phyloP scores from a whole-genome alignment of 2,113 vertebrate genomes.

The Cavia porcellus region DNA sequence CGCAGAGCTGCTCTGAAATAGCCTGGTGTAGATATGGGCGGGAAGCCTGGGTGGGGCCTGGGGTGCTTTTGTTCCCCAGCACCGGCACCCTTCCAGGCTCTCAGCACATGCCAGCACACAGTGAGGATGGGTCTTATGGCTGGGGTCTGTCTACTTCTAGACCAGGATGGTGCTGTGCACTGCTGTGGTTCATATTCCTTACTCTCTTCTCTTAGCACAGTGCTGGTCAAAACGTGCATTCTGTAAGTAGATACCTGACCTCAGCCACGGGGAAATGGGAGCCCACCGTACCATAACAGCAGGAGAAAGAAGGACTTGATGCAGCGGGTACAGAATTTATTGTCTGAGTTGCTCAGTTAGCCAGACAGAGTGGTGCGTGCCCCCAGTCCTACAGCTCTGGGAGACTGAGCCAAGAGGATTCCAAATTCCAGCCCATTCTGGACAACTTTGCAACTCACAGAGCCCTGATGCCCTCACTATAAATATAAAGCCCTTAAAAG shows the following conservation, averaged over 20 bases:
- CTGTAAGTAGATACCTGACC: background rate
- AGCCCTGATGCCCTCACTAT: background rate
- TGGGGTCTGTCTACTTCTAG: background rate
- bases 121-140: no score
- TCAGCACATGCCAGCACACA: background rate
- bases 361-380: background rate
- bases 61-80: background rate
- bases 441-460: background rate
- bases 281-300: background rate
- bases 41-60: accelerated
- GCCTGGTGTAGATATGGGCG: accelerated
- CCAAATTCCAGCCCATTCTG: background rate
- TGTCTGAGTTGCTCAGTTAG: background rate
- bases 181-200: background rate
- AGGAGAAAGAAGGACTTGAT: background rate
- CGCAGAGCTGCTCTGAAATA: background rate
- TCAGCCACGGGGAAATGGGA: background rate
- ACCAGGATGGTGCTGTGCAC: accelerated
- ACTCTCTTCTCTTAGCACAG: no score
- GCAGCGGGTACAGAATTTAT: no score
- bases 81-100: background rate
- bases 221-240: background rate
- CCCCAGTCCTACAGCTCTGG: background rate
- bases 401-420: background rate
- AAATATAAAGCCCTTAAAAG: background rate